These are phyloP conservation scores for Agrochola lychnidis DNA, from an alignment of 2,888 invertebrate species.

Conservation along the genomic window DNA sequence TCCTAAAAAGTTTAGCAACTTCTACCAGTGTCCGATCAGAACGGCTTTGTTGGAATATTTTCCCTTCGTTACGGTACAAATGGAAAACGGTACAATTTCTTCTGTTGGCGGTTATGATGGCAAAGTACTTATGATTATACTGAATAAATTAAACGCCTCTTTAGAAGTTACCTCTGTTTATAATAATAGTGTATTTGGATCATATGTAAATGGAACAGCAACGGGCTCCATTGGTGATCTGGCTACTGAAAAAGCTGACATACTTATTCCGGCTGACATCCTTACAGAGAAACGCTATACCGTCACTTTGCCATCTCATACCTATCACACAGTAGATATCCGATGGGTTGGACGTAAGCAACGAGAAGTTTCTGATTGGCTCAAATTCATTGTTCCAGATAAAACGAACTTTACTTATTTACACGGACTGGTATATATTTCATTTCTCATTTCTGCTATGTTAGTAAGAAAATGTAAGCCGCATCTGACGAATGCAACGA, in stretches of 20 bases:
- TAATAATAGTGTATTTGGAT: constrained; percentile 63
- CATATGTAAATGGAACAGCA: constrained; percentile 66
- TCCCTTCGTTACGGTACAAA: constrained; percentile 67
- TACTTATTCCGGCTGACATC: constrained; percentile 71
- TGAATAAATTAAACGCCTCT: constrained; percentile 74
- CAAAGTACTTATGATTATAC: constrained; percentile 65
- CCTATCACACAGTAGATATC: constrained; percentile 67
- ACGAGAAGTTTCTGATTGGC: constrained; percentile 73
- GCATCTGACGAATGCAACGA: constrained; percentile 41
- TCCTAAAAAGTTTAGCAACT: constrained; percentile 76
- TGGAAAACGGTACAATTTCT: constrained; percentile 65
- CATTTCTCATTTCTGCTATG: constrained; percentile 64
- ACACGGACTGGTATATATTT: constrained; percentile 63
- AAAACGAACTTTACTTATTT: constrained; percentile 69
- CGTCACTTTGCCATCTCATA: constrained; percentile 69
- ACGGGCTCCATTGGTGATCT: constrained; percentile 72
- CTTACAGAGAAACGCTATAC: constrained; percentile 68
- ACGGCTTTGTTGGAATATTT: constrained; percentile 64
- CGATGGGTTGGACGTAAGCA: constrained; percentile 77
- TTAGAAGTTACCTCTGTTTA: constrained; percentile 64
- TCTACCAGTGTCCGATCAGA: constrained; percentile 76
- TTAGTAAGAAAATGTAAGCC: constrained; percentile 62
- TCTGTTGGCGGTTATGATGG: constrained; percentile 74
- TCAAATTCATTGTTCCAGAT: constrained; percentile 75
- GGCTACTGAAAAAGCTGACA: constrained; percentile 70